These are phyloP conservation scores for Malurus splendens DNA, from an alignment of 2,797 vertebrate species.

Conservation along the genomic window DNA sequence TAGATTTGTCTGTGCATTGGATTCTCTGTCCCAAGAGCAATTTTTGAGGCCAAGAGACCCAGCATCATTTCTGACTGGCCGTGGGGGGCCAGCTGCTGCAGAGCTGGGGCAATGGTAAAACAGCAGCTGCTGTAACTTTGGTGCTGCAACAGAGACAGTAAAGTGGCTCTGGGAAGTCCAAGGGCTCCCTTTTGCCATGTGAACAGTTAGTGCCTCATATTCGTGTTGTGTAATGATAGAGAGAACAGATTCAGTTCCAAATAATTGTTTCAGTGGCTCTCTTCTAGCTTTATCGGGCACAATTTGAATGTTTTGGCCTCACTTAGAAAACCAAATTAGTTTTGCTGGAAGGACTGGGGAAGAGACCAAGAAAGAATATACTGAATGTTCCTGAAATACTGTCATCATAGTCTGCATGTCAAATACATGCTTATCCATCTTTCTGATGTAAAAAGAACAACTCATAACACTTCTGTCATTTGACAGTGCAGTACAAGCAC, in stretches of 20 bases:
- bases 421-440: not conserved
- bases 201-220: not conserved
- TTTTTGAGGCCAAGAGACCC: not conserved
- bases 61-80: not conserved
- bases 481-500: not conserved
- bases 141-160: not conserved
- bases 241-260: not conserved
- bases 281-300: not conserved
- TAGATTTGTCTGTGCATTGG: not conserved
- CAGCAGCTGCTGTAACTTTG: rapidly evolving
- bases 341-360: not conserved
- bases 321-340: not conserved
- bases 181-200: rapidly evolving
- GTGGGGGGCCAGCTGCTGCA: not conserved
- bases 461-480: not conserved
- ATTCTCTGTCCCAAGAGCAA: not conserved
- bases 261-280: not conserved
- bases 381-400: not conserved
- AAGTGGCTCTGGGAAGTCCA: not conserved
- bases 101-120: not conserved
- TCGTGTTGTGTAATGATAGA: rapidly evolving
- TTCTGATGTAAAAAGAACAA: not conserved
- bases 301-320: not conserved
- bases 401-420: not conserved
- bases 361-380: not conserved